Base-by-base conservation (phyloP, 1,140 invertebrate species). In the Penaeus vannamei region DNA sequence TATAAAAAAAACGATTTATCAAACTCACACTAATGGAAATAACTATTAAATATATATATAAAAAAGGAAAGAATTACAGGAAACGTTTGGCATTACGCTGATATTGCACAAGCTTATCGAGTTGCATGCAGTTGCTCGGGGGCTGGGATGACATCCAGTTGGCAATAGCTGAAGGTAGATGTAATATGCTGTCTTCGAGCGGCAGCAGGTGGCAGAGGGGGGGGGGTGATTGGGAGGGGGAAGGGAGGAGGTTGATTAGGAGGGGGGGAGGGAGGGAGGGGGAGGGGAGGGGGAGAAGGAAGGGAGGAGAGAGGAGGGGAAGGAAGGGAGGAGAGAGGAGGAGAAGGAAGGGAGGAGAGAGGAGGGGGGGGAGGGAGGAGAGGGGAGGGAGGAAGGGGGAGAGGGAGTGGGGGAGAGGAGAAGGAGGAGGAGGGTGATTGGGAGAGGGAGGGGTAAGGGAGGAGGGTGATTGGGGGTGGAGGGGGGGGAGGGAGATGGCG, bases 371-470 rank as follows among this genome's bases (percentile, higher is more conserved):
- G 23, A 22, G 42, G 59, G 66, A n/a, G 32, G n/a, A 64, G 83
- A 85, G 84, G 8, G 64, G 79, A 20, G 14, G 20, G 72, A 0
- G 59, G 23, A 22, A 29, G 59, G 66, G 26, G 32, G n/a, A 64
- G 83, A 85, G 84, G 8, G 64, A 64, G n/a, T 36, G 64, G 53
- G 66, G 53, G 84, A 76, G 53, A 1, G 53, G 53, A 53, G 46
- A 8, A 8, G 8, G 3, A 10, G 14, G 8, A 32, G 62, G 53
- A 23, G 20, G 61, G 77, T 23, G 23, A 29, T 22, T 83, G 80
- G 19, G 26, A 26, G 26, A n/a, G 23, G 5, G 26, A 29, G 26
- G 69, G 36, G 36, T 23, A 36, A 23, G 42, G 59, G 66, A n/a
- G 32, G n/a, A 64, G 84, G 64, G 84, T 1, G 64, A 64, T 17